Evolutionary conservation across 1,140 invertebrate species (phyloP), one percentile per base, ranked within the genome.

Genomic region (Penaeus chinensis): DNA sequence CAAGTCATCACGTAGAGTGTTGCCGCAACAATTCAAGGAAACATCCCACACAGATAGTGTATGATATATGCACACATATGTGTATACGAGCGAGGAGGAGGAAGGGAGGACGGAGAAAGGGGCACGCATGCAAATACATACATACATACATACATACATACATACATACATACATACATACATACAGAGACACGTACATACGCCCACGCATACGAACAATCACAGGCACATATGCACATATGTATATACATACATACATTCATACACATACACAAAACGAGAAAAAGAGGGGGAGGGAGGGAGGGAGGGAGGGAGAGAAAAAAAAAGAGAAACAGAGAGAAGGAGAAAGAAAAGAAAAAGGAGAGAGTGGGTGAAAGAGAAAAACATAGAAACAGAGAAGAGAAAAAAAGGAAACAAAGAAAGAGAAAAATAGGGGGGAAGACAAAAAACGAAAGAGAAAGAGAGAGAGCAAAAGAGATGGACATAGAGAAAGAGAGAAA

Each of bases 361-460:
- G 54, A 37, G 27, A 65, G 79, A 32, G 3, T 60, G 22, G 54
- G 54, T 3, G 13, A 22, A 22, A 19, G 54, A 62, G 79, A 27
- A 42, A 62, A 60, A 62, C 60, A 81, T 60, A 22, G 79, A 81
- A 54, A 62, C 60, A 80, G 78, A 54, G 78, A 80, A 42, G 54
- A 19, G 54, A 11, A 54, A 19, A 24, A 22, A 54, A 27, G 54
- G 61, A 60, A 27, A 42, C 27, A 60, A 27, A 42, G 61, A 60
- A 27, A 60, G 61, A 42, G 61, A 42, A 19, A 60, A 27, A 16
- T 19, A 42, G 27, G 32, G 27, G 22, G 47, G 32, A 22, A 7
- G 47, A 32, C 7, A 42, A 11, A n/a, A 22, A 42, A 24, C 2
- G 47, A n/a, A 24, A 76, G 24, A 76, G 74, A 76, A 10, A 27